phyloP scores from a whole-genome alignment of 2,888 invertebrate genomes.

The Anorthoa munda region DNA sequence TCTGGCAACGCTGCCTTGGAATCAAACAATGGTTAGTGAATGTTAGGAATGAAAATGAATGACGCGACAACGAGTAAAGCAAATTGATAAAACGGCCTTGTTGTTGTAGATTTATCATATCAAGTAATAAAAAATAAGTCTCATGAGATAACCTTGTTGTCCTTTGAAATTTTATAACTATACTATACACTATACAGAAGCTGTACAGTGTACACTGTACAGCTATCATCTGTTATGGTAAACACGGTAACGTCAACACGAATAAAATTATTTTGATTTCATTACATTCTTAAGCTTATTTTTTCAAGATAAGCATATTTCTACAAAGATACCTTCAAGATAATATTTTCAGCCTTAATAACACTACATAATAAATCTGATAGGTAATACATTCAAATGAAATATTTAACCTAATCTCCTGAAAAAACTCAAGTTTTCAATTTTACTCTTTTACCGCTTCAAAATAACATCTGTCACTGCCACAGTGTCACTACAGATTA shows the following conservation, averaged over 20 bases:
- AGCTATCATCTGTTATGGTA: conserved; percentile 10
- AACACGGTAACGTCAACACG: conserved; percentile 22
- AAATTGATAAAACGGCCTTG: conserved; percentile 59
- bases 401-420: not conserved
- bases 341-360: not conserved
- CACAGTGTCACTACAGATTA: too few species aligned
- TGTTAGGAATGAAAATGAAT: conserved; percentile 23
- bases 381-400: not conserved
- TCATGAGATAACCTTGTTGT: conserved; percentile 60
- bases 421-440: conserved; percentile 17
- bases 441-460: conserved; percentile 36
- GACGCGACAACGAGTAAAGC: conserved; percentile 24
- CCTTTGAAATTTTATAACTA: conserved; percentile 56
- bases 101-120: conserved; percentile 38
- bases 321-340: not conserved
- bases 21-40: conserved; percentile 29
- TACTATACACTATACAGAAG: too few species aligned
- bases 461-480: not conserved
- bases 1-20: too few species aligned
- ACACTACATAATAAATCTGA: not conserved
- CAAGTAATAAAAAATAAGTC: conserved; percentile 43
- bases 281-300: not conserved
- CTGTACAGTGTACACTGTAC: not conserved
- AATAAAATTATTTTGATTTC: not conserved
- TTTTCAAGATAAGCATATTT: not conserved